A percentile compares a stretch with the other conserved stretches of the same genome.
Evolutionary conservation across 23 tunicate genomes (phyloP).

Genomic region (Botrylloides violaceus): DNA sequence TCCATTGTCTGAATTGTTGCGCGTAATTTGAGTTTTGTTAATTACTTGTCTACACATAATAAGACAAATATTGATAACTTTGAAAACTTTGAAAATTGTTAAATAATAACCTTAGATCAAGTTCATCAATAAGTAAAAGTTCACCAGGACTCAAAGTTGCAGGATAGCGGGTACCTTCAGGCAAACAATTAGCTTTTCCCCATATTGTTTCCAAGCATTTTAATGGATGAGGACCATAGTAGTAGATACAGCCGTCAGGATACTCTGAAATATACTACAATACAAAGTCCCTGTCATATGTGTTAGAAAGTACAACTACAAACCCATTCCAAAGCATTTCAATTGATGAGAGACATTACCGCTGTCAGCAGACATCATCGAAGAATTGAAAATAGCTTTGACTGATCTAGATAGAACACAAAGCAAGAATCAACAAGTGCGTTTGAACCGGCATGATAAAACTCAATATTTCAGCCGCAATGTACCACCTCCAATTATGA

Average conservation of each 20-base stretch:
- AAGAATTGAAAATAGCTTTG: neutral
- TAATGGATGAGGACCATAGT: conserved; percentile 24
- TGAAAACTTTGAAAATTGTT: no score
- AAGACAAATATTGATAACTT: no score
- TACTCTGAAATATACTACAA: no score
- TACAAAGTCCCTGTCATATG: no score
- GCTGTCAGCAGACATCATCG: conserved; percentile 3
- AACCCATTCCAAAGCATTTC: conserved; percentile 31
- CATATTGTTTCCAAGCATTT: conserved; percentile 26
- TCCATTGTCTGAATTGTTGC: conserved; percentile 7
- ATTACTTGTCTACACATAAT: neutral
- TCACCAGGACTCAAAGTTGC: neutral
- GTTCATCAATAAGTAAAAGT: neutral
- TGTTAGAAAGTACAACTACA: neutral
- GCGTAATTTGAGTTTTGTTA: neutral
- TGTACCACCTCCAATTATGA: no score
- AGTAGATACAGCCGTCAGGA: conserved; percentile 4
- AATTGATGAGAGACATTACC: neutral
- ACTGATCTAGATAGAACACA: neutral
- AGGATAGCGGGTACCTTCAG: conserved; percentile 7
- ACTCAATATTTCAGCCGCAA: no score
- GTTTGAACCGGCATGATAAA: no score
- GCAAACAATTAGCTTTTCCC: neutral
- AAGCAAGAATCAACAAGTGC: neutral
- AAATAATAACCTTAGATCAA: conserved; percentile 11